These are phyloP conservation scores for Aptenodytes forsteri DNA, from an alignment of 2,113 vertebrate species.

Conservation along the genomic window DNA sequence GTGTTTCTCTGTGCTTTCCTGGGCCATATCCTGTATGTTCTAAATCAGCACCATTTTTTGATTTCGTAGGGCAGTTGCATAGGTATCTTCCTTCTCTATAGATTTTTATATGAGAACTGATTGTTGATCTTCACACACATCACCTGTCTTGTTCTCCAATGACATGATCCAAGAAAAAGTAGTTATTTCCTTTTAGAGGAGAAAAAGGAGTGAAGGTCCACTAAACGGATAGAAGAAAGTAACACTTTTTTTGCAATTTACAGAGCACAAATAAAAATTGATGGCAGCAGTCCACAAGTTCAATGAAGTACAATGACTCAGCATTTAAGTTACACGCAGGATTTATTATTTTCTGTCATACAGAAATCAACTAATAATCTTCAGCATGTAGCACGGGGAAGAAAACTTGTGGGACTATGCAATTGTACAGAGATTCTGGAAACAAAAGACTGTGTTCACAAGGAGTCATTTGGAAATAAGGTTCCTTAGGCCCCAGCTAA, in stretches of 20 bases:
- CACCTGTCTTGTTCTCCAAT: neutral
- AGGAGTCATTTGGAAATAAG: neutral
- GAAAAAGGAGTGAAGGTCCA: neutral
- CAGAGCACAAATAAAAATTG: neutral
- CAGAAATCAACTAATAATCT: constrained; percentile 28
- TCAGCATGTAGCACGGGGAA: neutral
- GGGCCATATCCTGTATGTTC: neutral
- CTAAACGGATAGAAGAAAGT: neutral
- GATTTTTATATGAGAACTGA: neutral
- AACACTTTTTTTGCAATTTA: neutral
- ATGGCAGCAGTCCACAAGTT: neutral
- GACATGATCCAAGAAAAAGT: neutral
- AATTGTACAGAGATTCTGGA: constrained; percentile 10
- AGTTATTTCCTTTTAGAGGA: neutral
- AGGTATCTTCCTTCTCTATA: neutral
- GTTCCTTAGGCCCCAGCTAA: neutral
- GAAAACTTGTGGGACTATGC: neutral
- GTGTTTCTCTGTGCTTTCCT: neutral
- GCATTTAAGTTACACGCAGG: neutral
- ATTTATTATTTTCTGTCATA: constrained; percentile 56
- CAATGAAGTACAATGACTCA: constrained; percentile 44
- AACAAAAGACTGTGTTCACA: neutral
- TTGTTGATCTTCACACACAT: neutral
- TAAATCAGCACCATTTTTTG: neutral
- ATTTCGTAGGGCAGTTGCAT: neutral